Conservation (phyloP, 2,888 invertebrate genomes). For the Lucinisca nassula region DNA sequence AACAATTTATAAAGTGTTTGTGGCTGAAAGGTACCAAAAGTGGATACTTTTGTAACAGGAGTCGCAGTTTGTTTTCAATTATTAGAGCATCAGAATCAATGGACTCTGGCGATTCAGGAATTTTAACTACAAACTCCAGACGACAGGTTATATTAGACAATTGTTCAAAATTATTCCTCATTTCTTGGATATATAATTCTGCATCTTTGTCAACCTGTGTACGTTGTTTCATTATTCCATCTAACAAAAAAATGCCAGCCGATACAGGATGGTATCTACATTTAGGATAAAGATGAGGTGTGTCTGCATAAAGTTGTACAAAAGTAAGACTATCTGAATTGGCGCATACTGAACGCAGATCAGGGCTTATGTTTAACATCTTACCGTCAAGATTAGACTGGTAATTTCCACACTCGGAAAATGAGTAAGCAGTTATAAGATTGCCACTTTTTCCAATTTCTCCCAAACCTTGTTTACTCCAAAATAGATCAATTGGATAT, state of each 20-base stretch:
- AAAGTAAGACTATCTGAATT: slow-evolving; percentile 20
- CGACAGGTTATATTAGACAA: slow-evolving; percentile 14
- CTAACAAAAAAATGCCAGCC: slow-evolving; percentile 17
- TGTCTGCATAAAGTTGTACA: slow-evolving; percentile 38
- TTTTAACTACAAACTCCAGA: slow-evolving; percentile 24
- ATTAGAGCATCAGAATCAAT: not conserved
- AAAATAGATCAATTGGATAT: slow-evolving; percentile 21
- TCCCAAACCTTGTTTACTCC: slow-evolving; percentile 28
- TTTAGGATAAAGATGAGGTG: slow-evolving; percentile 31
- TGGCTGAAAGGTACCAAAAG: slow-evolving; percentile 17
- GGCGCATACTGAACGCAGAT: not conserved
- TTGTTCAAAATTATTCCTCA: slow-evolving; percentile 29
- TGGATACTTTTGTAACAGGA: slow-evolving; percentile 10
- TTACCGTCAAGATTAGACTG: slow-evolving; percentile 18
- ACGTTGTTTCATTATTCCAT: slow-evolving; percentile 9
- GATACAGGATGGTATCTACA: slow-evolving; percentile 37
- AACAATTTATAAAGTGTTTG: not conserved
- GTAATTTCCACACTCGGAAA: slow-evolving; percentile 34
- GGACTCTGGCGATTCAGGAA: not conserved
- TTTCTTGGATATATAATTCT: slow-evolving; percentile 9
- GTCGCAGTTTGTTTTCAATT: not conserved
- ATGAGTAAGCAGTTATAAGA: slow-evolving; percentile 23
- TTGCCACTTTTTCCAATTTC: not conserved
- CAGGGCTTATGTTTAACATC: slow-evolving; percentile 11
- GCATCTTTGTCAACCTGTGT: slow-evolving; percentile 18